Base-by-base conservation (phyloP, 2,113 vertebrate species). In the Sitta europaea region DNA sequence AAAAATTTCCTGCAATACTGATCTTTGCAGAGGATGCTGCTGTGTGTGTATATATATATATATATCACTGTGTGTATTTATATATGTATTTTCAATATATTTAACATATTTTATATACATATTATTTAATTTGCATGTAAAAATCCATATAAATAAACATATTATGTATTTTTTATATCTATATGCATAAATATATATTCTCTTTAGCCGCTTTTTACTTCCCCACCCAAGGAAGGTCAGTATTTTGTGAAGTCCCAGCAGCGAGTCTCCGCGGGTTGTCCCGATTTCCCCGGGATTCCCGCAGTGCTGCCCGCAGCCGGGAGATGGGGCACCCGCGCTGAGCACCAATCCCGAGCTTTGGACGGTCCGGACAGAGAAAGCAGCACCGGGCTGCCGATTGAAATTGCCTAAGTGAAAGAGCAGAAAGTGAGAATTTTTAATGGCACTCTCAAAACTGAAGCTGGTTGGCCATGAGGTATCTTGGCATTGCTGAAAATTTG, bases 301-400 rank as follows among this genome's bases (percentile, higher is more conserved):
- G 93, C 89, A 96, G 81, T 90, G 93, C 53, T 63, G 77, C 1
- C 15, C 74, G 82, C 85, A 86, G 84, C 96, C 97, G 71, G 92
- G 12, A 96, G 95, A 61, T 89, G 97, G 97, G 86, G 97, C 92
- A 65, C 80, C n/a, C n/a, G n/a, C 6, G 45, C 58, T 35, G 11
- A 76, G 0, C 73, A 1, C 54, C 22, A 0, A 2, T 1, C 57
- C 1, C 0, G 6, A 14, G 27, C 15, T 33, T 35, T 20, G 3
- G 4, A 13, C 28, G n/a, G 6, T 4, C 35, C 54, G 5, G 33
- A 0, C 27, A n/a, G 58, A 12, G 5, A 47, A 47, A 43, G 25
- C 2, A 51, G 54, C 33, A 54, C 27, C 36, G 42, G 38, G 21
- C 1, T n/a, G 33, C 7, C 18, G 29, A 20, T 54, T 62, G 19